Conservation (phyloP, 2,888 invertebrate species). For the Bimastos eiseni region DNA sequence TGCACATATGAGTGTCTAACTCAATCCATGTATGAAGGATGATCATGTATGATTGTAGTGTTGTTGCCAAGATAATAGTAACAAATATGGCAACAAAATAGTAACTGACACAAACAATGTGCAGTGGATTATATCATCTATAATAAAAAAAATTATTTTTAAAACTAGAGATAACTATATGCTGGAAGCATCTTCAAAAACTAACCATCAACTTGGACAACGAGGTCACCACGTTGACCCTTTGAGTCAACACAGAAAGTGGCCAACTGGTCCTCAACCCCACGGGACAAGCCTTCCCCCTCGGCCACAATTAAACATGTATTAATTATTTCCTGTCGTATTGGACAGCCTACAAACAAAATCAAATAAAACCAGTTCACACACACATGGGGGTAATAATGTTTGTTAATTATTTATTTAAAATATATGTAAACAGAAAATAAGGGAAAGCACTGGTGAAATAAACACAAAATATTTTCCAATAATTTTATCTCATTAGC, state of each 20-base stretch:
- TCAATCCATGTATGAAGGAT: too few relatives aligned
- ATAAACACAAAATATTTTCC: background rate
- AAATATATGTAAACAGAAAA: background rate
- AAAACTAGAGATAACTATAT: background rate
- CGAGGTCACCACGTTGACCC: conserved; percentile 65
- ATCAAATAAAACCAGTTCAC: conserved; percentile 48
- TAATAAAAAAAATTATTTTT: background rate
- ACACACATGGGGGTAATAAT: background rate
- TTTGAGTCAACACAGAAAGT: conserved; percentile 66
- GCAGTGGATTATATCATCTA: background rate
- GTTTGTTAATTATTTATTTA: background rate
- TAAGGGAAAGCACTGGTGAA: background rate
- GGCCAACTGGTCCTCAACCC: conserved; percentile 63
- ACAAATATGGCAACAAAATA: too few relatives aligned
- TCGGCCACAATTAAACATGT: conserved; percentile 69
- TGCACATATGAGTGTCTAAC: too few relatives aligned
- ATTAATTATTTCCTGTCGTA: conserved; percentile 61
- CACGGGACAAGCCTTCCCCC: conserved; percentile 67
- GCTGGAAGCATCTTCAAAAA: background rate
- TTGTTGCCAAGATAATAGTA: too few relatives aligned
- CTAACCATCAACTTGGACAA: conserved; percentile 64
- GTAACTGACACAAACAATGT: background rate
- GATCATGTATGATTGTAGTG: too few relatives aligned
- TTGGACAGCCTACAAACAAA: conserved; percentile 57
- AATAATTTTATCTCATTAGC: background rate